Percentiles rank a stretch among this genome's conserved stretches.
phyloP scores from a whole-genome alignment of 53 echinoderm and acorn worm species.

The Patiria pectinifera region DNA sequence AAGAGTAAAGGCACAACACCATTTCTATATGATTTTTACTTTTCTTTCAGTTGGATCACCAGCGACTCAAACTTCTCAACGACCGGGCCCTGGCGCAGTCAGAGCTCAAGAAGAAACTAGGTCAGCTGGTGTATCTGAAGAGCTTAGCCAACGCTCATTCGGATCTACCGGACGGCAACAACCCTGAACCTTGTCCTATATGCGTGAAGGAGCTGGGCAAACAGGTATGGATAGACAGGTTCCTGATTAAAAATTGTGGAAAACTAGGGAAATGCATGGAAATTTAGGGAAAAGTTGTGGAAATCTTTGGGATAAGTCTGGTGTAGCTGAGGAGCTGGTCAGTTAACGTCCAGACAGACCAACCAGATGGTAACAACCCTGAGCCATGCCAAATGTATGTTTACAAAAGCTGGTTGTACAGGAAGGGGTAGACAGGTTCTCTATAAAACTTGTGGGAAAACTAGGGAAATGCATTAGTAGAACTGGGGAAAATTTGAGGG shows the following conservation, averaged over 20 bases:
- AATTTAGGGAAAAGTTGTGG: background rate
- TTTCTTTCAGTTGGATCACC: slow-evolving; percentile 73
- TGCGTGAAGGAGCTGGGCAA: slow-evolving; percentile 81
- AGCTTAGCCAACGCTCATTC: slow-evolving; percentile 82
- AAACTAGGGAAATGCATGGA: background rate
- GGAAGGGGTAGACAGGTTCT: too few species aligned
- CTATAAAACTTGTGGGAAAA: too few species aligned
- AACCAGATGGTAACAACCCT: too few species aligned
- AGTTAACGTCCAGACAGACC: too few species aligned
- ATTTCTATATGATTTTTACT: background rate
- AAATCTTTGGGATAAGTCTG: background rate
- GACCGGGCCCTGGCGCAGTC: slow-evolving; percentile 82
- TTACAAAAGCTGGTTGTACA: too few species aligned
- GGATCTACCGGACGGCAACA: slow-evolving; percentile 67
- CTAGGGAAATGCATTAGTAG: too few species aligned
- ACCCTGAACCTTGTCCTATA: slow-evolving; percentile 95
- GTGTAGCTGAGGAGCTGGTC: background rate
- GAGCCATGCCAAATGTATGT: too few species aligned
- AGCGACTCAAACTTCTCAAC: slow-evolving; percentile 80
- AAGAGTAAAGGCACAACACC: background rate
- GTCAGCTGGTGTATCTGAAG: slow-evolving; percentile 93
- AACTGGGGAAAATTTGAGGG: too few species aligned
- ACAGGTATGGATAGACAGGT: slow-evolving; percentile 63
- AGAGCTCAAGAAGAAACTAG: slow-evolving; percentile 86
- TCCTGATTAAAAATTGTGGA: background rate